phyloP scores from a whole-genome alignment of 37 sponge, comb jelly and placozoan genomes.

The Petrosia ficiformis region DNA sequence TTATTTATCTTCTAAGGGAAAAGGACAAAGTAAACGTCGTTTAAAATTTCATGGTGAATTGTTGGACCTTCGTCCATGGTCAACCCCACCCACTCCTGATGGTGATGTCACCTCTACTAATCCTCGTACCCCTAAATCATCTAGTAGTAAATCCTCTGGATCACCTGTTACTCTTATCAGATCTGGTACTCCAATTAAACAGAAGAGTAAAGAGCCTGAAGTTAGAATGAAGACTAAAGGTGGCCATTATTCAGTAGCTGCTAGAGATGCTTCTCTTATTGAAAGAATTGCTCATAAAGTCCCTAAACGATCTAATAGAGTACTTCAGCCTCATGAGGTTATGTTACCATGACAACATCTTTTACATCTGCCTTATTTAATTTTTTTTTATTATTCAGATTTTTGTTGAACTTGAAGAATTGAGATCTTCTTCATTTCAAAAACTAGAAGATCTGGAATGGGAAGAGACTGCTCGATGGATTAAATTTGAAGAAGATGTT shows the following conservation, averaged over 20 bases:
- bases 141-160: too few species aligned
- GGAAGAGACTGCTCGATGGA: slow-evolving; percentile 94
- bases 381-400: slow-evolving; percentile 15
- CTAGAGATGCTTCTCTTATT: slow-evolving; percentile 34
- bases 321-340: slow-evolving; percentile 57
- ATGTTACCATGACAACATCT: background rate
- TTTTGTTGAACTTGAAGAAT: slow-evolving; percentile 69
- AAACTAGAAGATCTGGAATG: slow-evolving; percentile 56
- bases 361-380: background rate
- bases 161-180: too few species aligned
- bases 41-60: too few species aligned
- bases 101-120: too few species aligned
- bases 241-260: slow-evolving; percentile 17
- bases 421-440: background rate
- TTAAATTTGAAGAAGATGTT: slow-evolving; percentile 93
- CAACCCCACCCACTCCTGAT: too few species aligned
- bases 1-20: too few species aligned
- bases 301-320: background rate
- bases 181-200: background rate
- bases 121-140: too few species aligned
- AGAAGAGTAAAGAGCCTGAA: background rate
- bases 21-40: too few species aligned
- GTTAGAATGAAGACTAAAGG: background rate
- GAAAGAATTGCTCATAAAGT: slow-evolving; percentile 36
- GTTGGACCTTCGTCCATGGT: too few species aligned